These are phyloP conservation scores for Pluvianellus socialis DNA, from an alignment of 2,113 vertebrate species.

Conservation along the genomic window DNA sequence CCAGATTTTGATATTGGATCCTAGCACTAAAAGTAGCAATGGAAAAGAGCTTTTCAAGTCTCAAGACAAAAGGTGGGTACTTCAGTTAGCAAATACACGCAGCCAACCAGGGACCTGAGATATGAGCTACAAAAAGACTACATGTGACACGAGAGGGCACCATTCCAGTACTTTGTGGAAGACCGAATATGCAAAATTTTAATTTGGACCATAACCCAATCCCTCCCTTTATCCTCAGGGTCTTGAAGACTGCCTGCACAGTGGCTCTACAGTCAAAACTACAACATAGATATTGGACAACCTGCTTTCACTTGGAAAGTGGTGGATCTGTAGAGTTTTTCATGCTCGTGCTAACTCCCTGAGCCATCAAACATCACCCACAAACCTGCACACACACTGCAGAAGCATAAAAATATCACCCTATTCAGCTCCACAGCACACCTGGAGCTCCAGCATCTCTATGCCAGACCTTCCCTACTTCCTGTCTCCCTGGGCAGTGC, in stretches of 20 bases:
- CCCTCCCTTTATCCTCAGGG: background rate
- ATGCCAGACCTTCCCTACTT: background rate
- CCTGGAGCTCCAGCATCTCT: background rate
- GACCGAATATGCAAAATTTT: background rate
- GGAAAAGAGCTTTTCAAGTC: background rate
- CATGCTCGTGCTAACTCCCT: constrained; percentile 2
- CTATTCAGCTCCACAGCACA: background rate
- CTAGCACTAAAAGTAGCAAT: background rate
- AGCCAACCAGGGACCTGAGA: background rate
- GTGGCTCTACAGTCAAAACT: background rate
- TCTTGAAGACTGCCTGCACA: background rate
- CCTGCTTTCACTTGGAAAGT: background rate
- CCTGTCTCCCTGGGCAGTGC: background rate
- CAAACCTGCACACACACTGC: constrained; percentile 38
- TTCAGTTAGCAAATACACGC: background rate
- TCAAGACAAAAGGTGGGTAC: background rate
- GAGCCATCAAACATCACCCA: background rate
- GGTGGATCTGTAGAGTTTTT: background rate
- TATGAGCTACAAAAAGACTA: background rate
- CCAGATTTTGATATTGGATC: background rate
- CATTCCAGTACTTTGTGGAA: background rate
- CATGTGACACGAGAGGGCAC: background rate
- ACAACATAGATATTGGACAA: background rate
- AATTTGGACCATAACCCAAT: background rate
- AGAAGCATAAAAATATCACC: background rate